Conservation (phyloP, 2,888 invertebrate species). For the Nasonovia ribisnigri region DNA sequence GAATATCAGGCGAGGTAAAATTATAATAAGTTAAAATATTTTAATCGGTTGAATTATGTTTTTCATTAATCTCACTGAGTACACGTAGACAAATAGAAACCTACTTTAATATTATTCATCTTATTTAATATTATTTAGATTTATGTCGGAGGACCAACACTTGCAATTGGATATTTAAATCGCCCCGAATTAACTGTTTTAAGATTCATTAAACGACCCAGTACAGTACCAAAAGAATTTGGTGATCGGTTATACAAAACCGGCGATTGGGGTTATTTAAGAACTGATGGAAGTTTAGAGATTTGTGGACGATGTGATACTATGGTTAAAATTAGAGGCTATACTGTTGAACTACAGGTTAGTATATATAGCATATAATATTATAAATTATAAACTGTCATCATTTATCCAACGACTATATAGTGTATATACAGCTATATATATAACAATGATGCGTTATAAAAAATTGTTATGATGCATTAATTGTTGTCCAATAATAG, state of each 20-base stretch:
- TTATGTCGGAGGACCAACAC: conserved; percentile 68
- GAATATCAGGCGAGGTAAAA: conserved; percentile 68
- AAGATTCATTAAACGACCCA: conserved; percentile 67
- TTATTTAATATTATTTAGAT: conserved; percentile 66
- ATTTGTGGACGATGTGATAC: conserved; percentile 68
- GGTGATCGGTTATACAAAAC: conserved; percentile 68
- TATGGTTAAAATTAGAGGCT: conserved; percentile 69
- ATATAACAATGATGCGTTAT: not conserved
- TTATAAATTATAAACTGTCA: not conserved
- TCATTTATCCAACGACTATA: not conserved
- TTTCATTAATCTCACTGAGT: not conserved
- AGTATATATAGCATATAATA: not conserved
- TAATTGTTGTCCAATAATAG: not conserved
- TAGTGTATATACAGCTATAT: not conserved
- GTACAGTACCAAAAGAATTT: conserved; percentile 64
- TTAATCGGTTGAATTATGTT: not conserved
- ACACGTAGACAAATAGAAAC: not conserved
- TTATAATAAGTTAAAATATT: too few species aligned
- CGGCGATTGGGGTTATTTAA: conserved; percentile 68
- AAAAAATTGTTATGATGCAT: not conserved
- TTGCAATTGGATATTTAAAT: conserved; percentile 68
- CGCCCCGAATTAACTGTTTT: conserved; percentile 67
- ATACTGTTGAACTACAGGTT: conserved; percentile 68
- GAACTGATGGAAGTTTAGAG: conserved; percentile 68
- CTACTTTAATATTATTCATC: not conserved